Evolutionary conservation across 2,888 invertebrate genomes (phyloP).

Genomic region (Mythimna loreyi): DNA sequence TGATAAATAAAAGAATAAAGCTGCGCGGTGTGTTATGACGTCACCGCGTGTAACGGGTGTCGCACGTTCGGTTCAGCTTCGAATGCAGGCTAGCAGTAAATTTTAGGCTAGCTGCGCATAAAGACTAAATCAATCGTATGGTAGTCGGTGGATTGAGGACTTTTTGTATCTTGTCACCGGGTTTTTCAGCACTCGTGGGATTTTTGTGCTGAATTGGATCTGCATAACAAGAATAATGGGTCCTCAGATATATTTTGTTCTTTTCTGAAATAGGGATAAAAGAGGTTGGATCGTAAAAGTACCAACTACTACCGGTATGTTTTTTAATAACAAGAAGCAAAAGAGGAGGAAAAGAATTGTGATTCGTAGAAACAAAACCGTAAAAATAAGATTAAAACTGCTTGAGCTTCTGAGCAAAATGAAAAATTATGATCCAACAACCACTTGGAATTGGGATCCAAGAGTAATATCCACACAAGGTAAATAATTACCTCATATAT

Average conservation of each 20-base stretch:
- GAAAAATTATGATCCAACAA: constrained; percentile 27
- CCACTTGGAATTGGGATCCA: constrained; percentile 14
- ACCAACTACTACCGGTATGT: too few species aligned
- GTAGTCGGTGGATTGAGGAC: constrained; percentile 4
- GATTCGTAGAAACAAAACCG: neutral
- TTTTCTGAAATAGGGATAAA: neutral
- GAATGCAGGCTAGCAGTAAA: constrained; percentile 42
- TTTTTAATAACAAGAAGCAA: neutral
- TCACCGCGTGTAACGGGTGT: constrained; percentile 71
- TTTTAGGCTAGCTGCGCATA: constrained; percentile 46
- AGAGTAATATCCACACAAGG: constrained; percentile 32
- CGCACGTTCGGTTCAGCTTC: constrained; percentile 55
- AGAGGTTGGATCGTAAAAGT: too few species aligned
- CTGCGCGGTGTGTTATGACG: constrained; percentile 71
- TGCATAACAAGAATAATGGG: neutral
- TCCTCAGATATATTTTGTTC: neutral
- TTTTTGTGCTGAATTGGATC: constrained; percentile 1
- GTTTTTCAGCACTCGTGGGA: constrained; percentile 1
- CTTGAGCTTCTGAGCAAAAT: neutral
- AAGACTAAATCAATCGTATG: constrained; percentile 40
- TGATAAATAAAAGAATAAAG: constrained; percentile 66
- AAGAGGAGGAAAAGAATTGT: neutral
- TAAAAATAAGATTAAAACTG: constrained; percentile 5
- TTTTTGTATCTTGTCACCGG: constrained; percentile 16
- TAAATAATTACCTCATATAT: constrained; percentile 57